phyloP scores from a whole-genome alignment of 2,888 invertebrate species.

The Baccha elongata region DNA sequence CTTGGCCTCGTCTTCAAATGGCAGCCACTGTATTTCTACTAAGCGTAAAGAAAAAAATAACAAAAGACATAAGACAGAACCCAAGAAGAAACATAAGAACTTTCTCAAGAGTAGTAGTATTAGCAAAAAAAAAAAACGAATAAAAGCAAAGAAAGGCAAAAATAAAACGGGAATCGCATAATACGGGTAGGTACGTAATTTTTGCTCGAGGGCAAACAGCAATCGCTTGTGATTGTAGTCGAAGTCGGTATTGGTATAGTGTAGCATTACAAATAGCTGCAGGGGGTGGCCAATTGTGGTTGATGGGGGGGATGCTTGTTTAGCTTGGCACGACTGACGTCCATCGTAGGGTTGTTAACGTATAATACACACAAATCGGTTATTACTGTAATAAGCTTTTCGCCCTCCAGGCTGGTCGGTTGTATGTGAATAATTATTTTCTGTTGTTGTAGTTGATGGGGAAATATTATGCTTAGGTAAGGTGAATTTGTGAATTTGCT shows the following conservation, averaged over 20 bases:
- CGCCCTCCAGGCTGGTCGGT: slow-evolving; percentile 55
- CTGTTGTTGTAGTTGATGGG: slow-evolving; percentile 35
- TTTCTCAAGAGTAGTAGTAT: slow-evolving; percentile 24
- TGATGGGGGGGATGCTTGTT: slow-evolving; percentile 47
- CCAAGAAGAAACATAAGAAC: slow-evolving; percentile 24
- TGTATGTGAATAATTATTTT: slow-evolving; percentile 73
- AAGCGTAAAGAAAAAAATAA: neutral
- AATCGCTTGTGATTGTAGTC: slow-evolving; percentile 71
- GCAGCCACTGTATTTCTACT: slow-evolving; percentile 19
- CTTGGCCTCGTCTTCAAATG: slow-evolving; percentile 4
- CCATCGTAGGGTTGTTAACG: slow-evolving; percentile 34
- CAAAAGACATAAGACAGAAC: neutral
- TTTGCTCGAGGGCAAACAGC: slow-evolving; percentile 64
- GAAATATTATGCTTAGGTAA: slow-evolving; percentile 70
- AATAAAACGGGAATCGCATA: slow-evolving; percentile 58
- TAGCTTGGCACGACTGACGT: slow-evolving; percentile 55
- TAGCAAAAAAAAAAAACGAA: slow-evolving; percentile 14
- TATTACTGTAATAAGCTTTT: slow-evolving; percentile 73
- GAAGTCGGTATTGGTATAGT: slow-evolving; percentile 50
- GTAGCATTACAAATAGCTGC: slow-evolving; percentile 72
- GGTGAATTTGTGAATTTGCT: slow-evolving; percentile 68
- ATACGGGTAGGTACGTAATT: slow-evolving; percentile 66
- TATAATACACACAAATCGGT: slow-evolving; percentile 73
- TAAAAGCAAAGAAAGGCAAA: slow-evolving; percentile 17
- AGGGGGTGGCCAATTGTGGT: slow-evolving; percentile 65